phyloP scores from a whole-genome alignment of 2,113 vertebrate genomes.

The Ellobius talpinus region DNA sequence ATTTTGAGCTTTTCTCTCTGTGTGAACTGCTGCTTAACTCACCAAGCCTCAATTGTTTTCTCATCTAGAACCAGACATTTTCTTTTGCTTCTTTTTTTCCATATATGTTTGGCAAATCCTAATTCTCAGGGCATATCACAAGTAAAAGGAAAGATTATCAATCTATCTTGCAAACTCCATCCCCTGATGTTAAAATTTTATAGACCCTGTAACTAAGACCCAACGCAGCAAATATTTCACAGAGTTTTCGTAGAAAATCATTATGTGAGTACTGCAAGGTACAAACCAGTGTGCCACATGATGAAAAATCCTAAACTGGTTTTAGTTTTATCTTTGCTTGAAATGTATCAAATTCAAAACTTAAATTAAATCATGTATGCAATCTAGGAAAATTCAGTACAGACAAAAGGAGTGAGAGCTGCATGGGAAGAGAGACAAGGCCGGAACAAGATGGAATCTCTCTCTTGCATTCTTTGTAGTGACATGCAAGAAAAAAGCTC shows the following conservation, averaged over 20 bases:
- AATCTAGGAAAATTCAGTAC: neutral
- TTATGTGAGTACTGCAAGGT: neutral
- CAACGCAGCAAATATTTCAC: neutral
- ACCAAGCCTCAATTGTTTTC: neutral
- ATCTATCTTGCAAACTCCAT: neutral
- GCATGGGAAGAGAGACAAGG: neutral
- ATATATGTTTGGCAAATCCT: neutral
- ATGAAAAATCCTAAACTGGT: neutral
- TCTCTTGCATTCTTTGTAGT: neutral
- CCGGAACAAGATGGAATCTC: neutral
- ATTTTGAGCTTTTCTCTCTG: slow-evolving; percentile 42
- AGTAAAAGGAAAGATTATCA: neutral
- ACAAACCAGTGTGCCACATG: neutral
- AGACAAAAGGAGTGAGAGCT: neutral
- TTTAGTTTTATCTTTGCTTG: neutral
- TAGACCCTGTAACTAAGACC: neutral
- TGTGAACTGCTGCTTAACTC: slow-evolving; percentile 20
- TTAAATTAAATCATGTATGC: neutral
- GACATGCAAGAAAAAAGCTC: neutral
- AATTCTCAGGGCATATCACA: neutral
- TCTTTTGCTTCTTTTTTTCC: neutral
- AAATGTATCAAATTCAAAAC: slow-evolving; percentile 3
- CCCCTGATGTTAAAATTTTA: neutral
- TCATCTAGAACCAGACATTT: neutral
- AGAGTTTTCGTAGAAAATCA: neutral